Evolutionary conservation across 2,797 vertebrate species (phyloP).

Genomic region (Neostethus bicornis): DNA sequence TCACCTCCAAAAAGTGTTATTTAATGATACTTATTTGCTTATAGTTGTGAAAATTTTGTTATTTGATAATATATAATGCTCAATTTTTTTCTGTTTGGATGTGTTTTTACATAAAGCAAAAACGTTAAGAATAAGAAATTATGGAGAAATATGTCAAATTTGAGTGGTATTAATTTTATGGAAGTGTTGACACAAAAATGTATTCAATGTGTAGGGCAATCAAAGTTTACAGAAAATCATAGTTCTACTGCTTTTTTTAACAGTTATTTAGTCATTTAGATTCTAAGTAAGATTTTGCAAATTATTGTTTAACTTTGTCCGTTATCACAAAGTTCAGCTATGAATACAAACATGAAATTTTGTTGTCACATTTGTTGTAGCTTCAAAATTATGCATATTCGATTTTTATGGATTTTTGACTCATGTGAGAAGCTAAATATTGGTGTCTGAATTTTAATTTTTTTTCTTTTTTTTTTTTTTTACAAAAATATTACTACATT

Average conservation of each 20-base stretch:
- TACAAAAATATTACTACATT: too few relatives aligned
- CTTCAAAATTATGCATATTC: too few relatives aligned
- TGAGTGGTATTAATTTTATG: constrained; percentile 1
- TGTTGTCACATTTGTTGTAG: too few relatives aligned
- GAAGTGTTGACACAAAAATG: constrained; percentile 1
- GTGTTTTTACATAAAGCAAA: neutral
- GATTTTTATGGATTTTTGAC: too few relatives aligned
- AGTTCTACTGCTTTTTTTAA: neutral
- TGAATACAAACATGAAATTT: too few relatives aligned
- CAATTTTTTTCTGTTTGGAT: neutral
- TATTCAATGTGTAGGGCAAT: neutral
- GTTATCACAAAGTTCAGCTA: too few relatives aligned
- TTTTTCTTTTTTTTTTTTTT: too few relatives aligned
- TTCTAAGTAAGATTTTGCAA: neutral
- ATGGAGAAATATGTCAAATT: neutral
- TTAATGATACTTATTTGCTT: constrained; percentile 2
- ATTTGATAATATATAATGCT: too few relatives aligned
- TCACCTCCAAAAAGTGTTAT: neutral
- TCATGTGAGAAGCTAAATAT: too few relatives aligned
- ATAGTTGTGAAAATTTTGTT: too few relatives aligned
- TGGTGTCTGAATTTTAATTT: too few relatives aligned
- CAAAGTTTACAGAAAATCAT: neutral
- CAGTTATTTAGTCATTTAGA: neutral
- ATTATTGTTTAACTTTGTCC: neutral
- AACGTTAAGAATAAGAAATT: neutral